Base-by-base conservation (phyloP, 2,113 vertebrate genomes). In the Micronisus gabar region DNA sequence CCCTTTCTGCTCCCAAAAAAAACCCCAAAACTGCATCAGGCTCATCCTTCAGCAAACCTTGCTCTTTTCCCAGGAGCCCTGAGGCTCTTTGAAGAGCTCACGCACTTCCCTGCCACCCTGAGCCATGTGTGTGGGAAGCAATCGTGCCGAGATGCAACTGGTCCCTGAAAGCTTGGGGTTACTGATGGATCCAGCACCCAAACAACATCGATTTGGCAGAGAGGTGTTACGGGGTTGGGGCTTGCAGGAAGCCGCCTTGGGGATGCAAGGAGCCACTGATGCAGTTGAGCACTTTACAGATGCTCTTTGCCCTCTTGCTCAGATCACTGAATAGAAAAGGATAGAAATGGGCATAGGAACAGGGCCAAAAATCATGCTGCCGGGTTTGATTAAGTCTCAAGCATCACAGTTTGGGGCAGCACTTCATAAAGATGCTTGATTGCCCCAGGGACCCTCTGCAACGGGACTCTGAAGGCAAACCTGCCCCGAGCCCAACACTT, bases 21-120 rank as follows among this genome's bases (percentile, higher is more conserved):
- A 13, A 6, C 4, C 9, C 1, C 36, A 25, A 75, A 53, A 0
- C 36, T 1, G 7, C 59, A 4, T 0, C 0, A 0, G 62, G 38
- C 62, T 90, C 71, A 3, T 14, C 63, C 36, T 26, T 32, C 43
- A 40, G 8, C 36, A 67, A 58, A 48, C 22, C n/a, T 41, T 9
- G 47, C 66, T 63, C 82, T 52, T 90, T 26, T 22, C 47, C 62
- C 1, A 0, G 43, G 5, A 36, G 52, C 10, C 0, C 50, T 4
- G 56, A 30, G 56, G 80, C 26, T 68, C 68, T 27, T 2, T 7
- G 53, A 13, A 10, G 38, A 26, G 61, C 56, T 85, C 65, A 2
- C 0, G 1, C 2, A 0, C 45, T 71, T 40, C 66, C 41, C 59
- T 13, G 50, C 70, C 30, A 4, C 48, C 55, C 82, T 0, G 48